A percentile compares a stretch with the other conserved stretches of the same genome.
phyloP scores from a whole-genome alignment of 2,888 invertebrate species.

The Cephus pygmeus region DNA sequence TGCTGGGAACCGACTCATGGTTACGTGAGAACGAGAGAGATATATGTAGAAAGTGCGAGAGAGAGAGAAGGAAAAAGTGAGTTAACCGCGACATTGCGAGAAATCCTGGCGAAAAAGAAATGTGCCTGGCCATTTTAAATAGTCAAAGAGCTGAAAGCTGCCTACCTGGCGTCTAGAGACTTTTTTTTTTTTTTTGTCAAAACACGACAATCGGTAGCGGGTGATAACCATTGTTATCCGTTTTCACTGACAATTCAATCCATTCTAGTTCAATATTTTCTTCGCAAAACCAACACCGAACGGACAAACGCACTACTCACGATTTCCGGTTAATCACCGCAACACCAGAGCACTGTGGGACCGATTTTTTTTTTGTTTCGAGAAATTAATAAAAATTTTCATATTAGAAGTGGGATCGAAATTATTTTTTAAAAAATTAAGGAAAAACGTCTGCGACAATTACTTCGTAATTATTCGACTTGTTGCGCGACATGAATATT shows the following conservation, averaged over 20 bases:
- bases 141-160: constrained; percentile 25
- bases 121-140: constrained; percentile 27
- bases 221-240: background rate
- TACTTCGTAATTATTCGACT: background rate
- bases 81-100: background rate
- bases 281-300: background rate
- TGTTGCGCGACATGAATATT: background rate
- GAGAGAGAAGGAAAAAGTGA: background rate
- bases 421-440: too few relatives aligned
- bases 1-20: constrained; percentile 38
- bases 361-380: background rate
- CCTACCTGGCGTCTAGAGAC: constrained; percentile 11
- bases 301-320: background rate
- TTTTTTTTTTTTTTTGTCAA: background rate
- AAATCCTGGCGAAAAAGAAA: background rate
- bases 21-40: constrained; percentile 4
- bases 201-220: background rate
- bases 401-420: too few relatives aligned
- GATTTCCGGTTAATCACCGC: background rate
- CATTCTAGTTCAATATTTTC: background rate
- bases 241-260: background rate
- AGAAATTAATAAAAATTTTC: background rate
- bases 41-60: background rate
- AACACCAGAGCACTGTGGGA: background rate
- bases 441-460: background rate